A percentile compares a stretch with the other conserved stretches of the same genome.
These are phyloP conservation scores for Yasuhikotakia modesta DNA, from an alignment of 2,797 vertebrate species.

Conservation along the genomic window DNA sequence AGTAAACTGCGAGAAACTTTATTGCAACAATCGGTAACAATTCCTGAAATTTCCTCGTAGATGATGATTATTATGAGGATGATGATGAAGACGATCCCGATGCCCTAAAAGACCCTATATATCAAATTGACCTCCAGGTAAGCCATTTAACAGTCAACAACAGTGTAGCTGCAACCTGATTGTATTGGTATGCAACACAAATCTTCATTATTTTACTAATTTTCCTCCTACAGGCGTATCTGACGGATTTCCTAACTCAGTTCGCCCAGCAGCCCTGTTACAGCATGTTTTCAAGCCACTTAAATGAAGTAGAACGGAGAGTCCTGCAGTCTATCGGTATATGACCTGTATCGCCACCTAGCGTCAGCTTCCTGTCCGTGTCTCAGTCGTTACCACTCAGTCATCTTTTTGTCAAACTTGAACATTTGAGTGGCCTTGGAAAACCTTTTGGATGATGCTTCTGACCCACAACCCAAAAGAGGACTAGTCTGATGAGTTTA, in stretches of 20 bases:
- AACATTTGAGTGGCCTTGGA: constrained; percentile 40
- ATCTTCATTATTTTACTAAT: background rate
- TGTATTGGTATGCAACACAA: too few species aligned
- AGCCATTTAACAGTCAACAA: constrained; percentile 31
- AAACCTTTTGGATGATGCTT: constrained; percentile 21
- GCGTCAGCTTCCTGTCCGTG: constrained; percentile 35
- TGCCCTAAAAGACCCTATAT: constrained; percentile 95
- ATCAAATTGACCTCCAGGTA: constrained; percentile 97
- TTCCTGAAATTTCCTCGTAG: constrained; percentile 68
- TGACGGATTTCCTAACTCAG: constrained; percentile 96
- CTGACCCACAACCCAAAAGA: constrained; percentile 33
- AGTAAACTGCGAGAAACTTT: background rate
- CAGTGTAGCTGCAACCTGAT: too few species aligned
- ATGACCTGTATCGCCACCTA: constrained; percentile 67
- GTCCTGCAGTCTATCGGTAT: constrained; percentile 93
- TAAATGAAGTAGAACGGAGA: constrained; percentile 89
- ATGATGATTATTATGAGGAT: constrained; percentile 98
- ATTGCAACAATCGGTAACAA: background rate
- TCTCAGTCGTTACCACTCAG: constrained; percentile 47
- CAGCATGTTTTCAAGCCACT: constrained; percentile 93
- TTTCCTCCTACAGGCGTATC: constrained; percentile 83
- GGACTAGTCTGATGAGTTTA: constrained; percentile 26
- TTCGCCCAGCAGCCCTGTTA: constrained; percentile 98
- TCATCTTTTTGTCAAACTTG: constrained; percentile 42
- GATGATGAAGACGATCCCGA: constrained; percentile 96